Conservation (phyloP, 1,140 invertebrate species). For the Stratiolaelaps scimitus region DNA sequence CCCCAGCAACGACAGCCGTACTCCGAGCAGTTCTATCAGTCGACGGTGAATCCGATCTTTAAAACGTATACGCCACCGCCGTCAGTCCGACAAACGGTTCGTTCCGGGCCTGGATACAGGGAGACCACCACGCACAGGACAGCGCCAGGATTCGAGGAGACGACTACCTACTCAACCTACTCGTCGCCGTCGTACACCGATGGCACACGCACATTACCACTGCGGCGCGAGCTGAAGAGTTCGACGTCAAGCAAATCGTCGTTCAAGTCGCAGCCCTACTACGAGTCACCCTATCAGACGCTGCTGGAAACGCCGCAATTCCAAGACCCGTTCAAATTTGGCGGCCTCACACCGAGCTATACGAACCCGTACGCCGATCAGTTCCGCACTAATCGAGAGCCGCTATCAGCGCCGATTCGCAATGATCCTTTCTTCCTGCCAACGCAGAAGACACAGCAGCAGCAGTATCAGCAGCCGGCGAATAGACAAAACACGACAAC, state of each 20-base stretch:
- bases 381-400: not conserved
- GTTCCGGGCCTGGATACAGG: conserved; percentile 1
- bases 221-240: conserved; percentile 9
- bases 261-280: conserved; percentile 17
- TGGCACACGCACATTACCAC: conserved; percentile 11
- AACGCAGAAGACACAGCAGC: not conserved
- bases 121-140: conserved; percentile 7
- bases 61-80: conserved; percentile 24
- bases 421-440: conserved; percentile 6
- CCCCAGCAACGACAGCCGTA: not conserved
- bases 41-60: conserved; percentile 14
- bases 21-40: conserved; percentile 15
- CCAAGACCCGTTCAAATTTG: conserved; percentile 6
- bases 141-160: conserved; percentile 2
- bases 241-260: conserved; percentile 20
- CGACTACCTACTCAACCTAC: conserved; percentile 12
- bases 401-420: not conserved
- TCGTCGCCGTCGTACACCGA: conserved; percentile 19
- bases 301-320: conserved; percentile 15
- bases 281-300: conserved; percentile 25
- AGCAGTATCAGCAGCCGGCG: not conserved
- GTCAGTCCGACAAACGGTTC: conserved; percentile 1
- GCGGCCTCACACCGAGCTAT: conserved; percentile 10
- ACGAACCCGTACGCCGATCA: conserved; percentile 7
- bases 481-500: not conserved